Base-by-base conservation (phyloP, 2,888 invertebrate species). In the Lordiphosa fenestrarum region DNA sequence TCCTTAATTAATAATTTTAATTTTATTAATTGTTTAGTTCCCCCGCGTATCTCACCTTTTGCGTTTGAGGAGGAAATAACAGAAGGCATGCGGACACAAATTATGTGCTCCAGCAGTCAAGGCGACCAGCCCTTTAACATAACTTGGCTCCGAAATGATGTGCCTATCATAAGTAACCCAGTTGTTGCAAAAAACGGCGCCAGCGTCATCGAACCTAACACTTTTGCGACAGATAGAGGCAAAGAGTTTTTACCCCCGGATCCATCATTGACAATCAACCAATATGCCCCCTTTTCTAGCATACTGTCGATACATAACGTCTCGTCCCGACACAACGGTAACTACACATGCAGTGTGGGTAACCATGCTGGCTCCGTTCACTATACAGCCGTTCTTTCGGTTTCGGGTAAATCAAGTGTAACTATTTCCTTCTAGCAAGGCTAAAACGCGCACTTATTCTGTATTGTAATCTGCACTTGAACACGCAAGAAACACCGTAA, bases 41-140 rank as follows among this genome's bases (percentile, higher is more conserved):
- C 93, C 84, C 95, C 95, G 88, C 94, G 93, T 89, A 94, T 95
- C 90, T 94, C 92, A 88, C 95, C 95, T 84, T 95, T 95, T 91
- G 92, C 93, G 90, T 95, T 95, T 90, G 95, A 94, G 89, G 92
- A 92, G 82, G 94, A 94, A 85, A 92, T 95, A 85, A 93, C 93
- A 87, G 94, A 94, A 87, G 95, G 95, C 74, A 94, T 95, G 91
- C 93, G 95, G 67, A 94, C 93, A 77, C 95, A 95, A 90, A 88
- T 92, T 64, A 91, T 92, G 90, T 92, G 92, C 87, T 90, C 91
- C 54, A 91, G 91, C 71, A 91, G 91, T 86, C 91, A 91, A 87
- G 91, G 91, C 57, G 91, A 91, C 84, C 91, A 91, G 82, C 91
- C 91, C 33, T 90, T 91, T 80, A 91, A 91, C 87, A 91, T 91